Percentiles rank a stretch among this genome's conserved stretches.
phyloP scores from a whole-genome alignment of 2,888 invertebrate species.

The Calliopum simillimum region DNA sequence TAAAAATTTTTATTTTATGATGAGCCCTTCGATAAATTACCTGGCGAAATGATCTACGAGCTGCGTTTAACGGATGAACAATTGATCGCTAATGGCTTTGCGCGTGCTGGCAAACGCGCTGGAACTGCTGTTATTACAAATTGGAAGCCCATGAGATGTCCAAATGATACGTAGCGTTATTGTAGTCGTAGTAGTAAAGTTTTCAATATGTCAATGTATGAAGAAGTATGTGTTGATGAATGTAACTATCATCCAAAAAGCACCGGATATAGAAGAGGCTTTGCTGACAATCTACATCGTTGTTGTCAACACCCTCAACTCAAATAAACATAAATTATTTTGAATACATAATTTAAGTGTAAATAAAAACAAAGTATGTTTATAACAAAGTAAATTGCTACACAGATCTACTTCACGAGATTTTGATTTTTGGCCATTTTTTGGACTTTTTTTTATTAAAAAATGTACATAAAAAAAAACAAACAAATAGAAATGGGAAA shows the following conservation, averaged over 20 bases:
- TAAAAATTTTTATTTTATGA: too few species aligned
- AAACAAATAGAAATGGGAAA: too few species aligned
- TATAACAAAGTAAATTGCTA: too few species aligned
- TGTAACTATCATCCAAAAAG: slow-evolving; percentile 95
- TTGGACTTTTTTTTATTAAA: too few species aligned
- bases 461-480: too few species aligned
- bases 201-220: slow-evolving; percentile 82
- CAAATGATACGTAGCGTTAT: slow-evolving; percentile 72
- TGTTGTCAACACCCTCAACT: slow-evolving; percentile 88
- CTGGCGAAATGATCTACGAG: slow-evolving; percentile 61
- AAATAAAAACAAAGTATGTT: too few species aligned
- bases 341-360: too few species aligned
- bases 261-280: slow-evolving; percentile 75
- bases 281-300: slow-evolving; percentile 69
- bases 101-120: slow-evolving; percentile 74
- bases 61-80: slow-evolving; percentile 79
- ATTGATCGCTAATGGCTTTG: slow-evolving; percentile 84
- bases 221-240: slow-evolving; percentile 80
- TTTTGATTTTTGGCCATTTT: too few species aligned
- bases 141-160: slow-evolving; percentile 70
- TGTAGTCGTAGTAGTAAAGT: slow-evolving; percentile 85
- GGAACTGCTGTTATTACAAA: slow-evolving; percentile 72
- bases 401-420: too few species aligned
- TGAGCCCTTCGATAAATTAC: slow-evolving; percentile 61
- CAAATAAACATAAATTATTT: too few species aligned